phyloP scores from a whole-genome alignment of 2,797 vertebrate species.

The Syngnathus rostellatus region DNA sequence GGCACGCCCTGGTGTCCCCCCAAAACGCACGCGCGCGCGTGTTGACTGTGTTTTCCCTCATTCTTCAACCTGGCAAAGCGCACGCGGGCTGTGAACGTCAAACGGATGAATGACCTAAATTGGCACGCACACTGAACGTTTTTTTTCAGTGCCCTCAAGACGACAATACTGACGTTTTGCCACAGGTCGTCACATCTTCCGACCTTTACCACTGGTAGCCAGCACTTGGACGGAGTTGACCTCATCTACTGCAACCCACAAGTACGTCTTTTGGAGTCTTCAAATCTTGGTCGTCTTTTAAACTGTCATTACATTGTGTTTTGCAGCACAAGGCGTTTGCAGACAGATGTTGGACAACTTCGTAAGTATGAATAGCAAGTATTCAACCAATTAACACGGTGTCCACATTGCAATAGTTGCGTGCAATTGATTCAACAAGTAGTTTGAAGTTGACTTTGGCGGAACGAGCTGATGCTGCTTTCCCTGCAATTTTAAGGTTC shows the following conservation, averaged over 20 bases:
- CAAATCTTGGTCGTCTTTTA: not conserved
- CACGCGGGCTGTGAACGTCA: not conserved
- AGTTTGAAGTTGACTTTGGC: no score
- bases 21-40: not conserved
- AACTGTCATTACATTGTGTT: not conserved
- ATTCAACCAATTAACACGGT: not conserved
- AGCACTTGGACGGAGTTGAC: conserved; percentile 32
- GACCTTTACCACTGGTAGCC: not conserved
- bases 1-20: not conserved
- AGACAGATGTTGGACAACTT: not conserved
- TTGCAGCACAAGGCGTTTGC: not conserved
- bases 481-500: no score
- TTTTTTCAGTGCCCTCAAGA: not conserved
- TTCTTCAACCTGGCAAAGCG: not conserved
- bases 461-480: no score
- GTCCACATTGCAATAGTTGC: not conserved
- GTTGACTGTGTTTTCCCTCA: not conserved
- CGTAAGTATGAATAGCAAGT: not conserved
- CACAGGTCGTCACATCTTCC: not conserved
- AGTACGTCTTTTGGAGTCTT: not conserved
- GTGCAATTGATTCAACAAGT: not conserved
- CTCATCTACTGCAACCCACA: not conserved
- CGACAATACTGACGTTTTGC: not conserved
- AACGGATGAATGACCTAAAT: not conserved
- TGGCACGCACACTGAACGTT: not conserved